Conservation (phyloP, 2,888 invertebrate species). For the Callosobruchus maculatus region DNA sequence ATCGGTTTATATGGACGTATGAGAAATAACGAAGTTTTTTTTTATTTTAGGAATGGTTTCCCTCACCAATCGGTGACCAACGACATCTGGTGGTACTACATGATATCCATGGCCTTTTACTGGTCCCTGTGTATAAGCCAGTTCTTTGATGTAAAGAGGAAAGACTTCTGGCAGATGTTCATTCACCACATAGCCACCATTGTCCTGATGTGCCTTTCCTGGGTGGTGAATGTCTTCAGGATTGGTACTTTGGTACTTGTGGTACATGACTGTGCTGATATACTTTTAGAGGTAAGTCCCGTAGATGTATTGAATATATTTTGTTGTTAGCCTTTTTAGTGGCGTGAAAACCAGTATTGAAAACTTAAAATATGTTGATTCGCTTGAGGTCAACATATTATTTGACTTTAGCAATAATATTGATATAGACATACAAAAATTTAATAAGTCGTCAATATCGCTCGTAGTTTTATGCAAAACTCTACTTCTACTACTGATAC, state of each 20-base stretch:
- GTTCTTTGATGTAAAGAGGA: slow-evolving; percentile 89
- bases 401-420: no score
- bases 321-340: no score
- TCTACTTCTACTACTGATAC: no score
- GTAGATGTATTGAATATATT: no score
- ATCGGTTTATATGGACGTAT: no score
- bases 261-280: slow-evolving; percentile 86
- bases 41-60: slow-evolving; percentile 45
- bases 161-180: slow-evolving; percentile 99
- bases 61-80: slow-evolving; percentile 69
- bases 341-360: no score
- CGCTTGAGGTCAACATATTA: no score
- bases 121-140: slow-evolving; percentile 91
- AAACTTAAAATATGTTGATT: no score
- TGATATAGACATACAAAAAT: no score
- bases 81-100: slow-evolving; percentile 97
- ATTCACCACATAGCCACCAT: slow-evolving; percentile 95
- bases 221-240: slow-evolving; percentile 90
- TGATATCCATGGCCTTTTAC: slow-evolving; percentile 91
- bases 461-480: no score
- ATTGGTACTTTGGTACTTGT: slow-evolving; percentile 87
- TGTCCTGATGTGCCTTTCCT: slow-evolving; percentile 84
- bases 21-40: no score
- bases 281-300: slow-evolving; percentile 77
- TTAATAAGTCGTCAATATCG: no score